Conservation (phyloP, 2,113 vertebrate species). For the Rhinolophus ferrumequinum region DNA sequence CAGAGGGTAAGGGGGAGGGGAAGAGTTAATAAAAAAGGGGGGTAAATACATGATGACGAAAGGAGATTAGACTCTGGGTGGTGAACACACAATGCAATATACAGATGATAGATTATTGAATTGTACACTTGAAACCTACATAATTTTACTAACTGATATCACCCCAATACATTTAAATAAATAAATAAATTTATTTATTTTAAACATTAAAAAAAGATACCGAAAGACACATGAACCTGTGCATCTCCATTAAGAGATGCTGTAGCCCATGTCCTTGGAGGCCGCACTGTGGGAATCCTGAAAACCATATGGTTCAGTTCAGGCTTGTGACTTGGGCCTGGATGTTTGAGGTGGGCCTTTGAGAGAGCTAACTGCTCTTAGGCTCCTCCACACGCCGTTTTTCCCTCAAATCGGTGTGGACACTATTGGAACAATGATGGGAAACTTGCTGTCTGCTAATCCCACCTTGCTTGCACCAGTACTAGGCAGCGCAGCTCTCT, state of each 20-base stretch:
- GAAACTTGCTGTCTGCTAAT: too few relatives aligned
- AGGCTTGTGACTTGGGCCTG: accelerated
- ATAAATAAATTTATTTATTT: too few relatives aligned
- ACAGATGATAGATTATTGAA: too few relatives aligned
- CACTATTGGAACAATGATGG: accelerated
- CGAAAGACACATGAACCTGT: accelerated
- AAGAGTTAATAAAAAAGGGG: too few relatives aligned
- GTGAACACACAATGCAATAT: too few relatives aligned
- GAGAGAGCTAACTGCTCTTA: too few relatives aligned
- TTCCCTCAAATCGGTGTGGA: neutral
- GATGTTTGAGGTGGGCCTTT: neutral
- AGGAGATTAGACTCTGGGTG: too few relatives aligned
- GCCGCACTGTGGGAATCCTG: neutral
- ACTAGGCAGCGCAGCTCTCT: accelerated
- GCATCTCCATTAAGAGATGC: neutral
- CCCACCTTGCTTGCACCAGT: neutral
- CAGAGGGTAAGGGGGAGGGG: too few relatives aligned
- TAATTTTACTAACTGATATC: too few relatives aligned
- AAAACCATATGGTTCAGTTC: accelerated
- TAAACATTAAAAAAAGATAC: neutral
- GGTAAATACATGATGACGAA: too few relatives aligned
- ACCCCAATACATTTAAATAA: too few relatives aligned
- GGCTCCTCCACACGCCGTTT: neutral
- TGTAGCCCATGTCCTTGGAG: neutral
- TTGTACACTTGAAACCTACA: too few relatives aligned